Base-by-base conservation (phyloP, 64 coral and sea anemone species). In the Montipora efflorescens region DNA sequence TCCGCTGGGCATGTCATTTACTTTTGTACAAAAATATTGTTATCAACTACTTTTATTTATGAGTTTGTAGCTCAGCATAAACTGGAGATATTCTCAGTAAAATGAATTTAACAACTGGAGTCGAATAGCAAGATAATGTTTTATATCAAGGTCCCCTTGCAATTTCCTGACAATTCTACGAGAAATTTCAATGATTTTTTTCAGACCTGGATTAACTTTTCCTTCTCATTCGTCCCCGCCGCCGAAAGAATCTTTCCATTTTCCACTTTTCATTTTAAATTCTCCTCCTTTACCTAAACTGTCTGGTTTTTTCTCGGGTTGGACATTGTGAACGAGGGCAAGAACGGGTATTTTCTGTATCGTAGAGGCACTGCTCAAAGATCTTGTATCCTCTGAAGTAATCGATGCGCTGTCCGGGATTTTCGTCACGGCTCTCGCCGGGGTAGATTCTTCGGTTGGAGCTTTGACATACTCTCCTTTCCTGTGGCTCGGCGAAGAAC, bases 331-430 rank as follows among this genome's bases (percentile, higher is more conserved):
- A 43, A 98, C 96, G 66, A 98, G 76, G 21, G 96, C 96, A 3
- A 98, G 79, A 51, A 98, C 96, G 5, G 96, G 96, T 53, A 98
- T 98, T 98, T 98, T 98, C 81, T 98, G 92, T 52, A 98, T 55
- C 15, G 89, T 92, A 22, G 90, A 86, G 5, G 94, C 75, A 51
- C 89, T 92, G 8, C 87, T 79, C 22, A 89, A n/a, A 11, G 76
- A 76, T 9, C 87, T 51, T 6, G 12, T 48, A 15, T 81, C 76
- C 61, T 70, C 90, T 72, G 75, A 53, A 4, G 67, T 83, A 44
- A 88, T 74, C 18, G 94, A 58, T 48, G 59, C 49, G 18, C 46
- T 59, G 4, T 91, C 66, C 8, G 64, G 43, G 62, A 77, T 78
- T 55, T 48, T 95, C 36, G 36, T 36, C 36, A 36, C 36, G 4